Conservation (phyloP, 64 coral and sea anemone species). For the Actinia equina region DNA sequence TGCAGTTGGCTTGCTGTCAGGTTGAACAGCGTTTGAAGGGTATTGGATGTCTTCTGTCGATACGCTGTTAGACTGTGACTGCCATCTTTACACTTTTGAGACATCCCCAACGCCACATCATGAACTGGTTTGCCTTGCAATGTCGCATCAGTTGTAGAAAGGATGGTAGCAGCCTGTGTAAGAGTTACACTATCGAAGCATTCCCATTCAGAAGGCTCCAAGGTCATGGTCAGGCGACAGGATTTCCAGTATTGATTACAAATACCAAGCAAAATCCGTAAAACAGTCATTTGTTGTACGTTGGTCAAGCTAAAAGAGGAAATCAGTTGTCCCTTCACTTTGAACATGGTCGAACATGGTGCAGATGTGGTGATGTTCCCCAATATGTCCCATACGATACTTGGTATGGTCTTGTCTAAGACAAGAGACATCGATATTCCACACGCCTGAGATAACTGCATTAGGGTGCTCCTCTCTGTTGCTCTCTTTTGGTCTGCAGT, state of each 20-base stretch:
- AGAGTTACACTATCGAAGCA: conserved; percentile 46
- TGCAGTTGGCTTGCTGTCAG: not conserved
- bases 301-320: conserved; percentile 8
- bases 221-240: not conserved
- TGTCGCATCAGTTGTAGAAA: not conserved
- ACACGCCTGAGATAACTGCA: conserved; percentile 54
- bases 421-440: conserved; percentile 20
- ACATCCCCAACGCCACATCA: not conserved
- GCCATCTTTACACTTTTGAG: not conserved
- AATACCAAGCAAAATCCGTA: not conserved
- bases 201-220: conserved; percentile 62
- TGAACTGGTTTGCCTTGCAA: conserved; percentile 42
- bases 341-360: conserved; percentile 41
- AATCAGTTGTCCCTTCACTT: conserved; percentile 57
- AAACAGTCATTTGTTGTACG: conserved; percentile 8
- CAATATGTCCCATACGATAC: conserved; percentile 22
- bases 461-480: conserved; percentile 34
- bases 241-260: conserved; percentile 12
- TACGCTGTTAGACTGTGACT: not conserved
- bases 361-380: not conserved
- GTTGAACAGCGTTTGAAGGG: not conserved
- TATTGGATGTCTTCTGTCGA: not conserved
- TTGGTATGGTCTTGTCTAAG: conserved; percentile 20
- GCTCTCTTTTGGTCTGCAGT: conserved; percentile 43
- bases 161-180: conserved; percentile 23